Percentiles rank a stretch among this genome's conserved stretches.
These are phyloP conservation scores for Pilophorus perplexus DNA, from an alignment of 2,888 invertebrate genomes.

Conservation along the genomic window DNA sequence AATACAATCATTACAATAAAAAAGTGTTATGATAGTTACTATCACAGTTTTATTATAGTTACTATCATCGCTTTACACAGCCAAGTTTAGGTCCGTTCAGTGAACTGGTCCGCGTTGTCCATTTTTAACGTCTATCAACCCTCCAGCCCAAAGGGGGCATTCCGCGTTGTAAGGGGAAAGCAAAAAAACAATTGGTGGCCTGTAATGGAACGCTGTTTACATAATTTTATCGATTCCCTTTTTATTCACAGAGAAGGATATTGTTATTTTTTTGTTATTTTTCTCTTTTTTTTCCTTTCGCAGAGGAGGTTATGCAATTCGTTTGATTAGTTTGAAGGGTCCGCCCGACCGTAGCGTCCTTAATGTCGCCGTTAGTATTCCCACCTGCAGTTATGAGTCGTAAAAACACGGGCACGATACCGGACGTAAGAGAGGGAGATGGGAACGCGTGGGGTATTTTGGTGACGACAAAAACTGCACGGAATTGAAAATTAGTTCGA, in stretches of 20 bases:
- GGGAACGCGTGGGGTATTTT: no score
- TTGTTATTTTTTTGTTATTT: conserved; percentile 12
- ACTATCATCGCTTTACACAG: no score
- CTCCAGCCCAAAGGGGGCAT: neutral
- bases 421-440: no score
- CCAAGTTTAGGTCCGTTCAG: no score
- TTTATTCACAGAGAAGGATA: conserved; percentile 7
- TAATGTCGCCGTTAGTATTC: neutral
- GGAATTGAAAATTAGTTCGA: no score
- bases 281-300: neutral
- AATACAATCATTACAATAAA: no score
- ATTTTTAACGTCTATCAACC: no score
- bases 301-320: neutral
- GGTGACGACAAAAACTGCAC: no score
- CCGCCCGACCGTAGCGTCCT: neutral
- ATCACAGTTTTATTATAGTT: no score
- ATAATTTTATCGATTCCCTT: conserved; percentile 21
- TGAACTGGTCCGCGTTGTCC: neutral
- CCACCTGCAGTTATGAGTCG: no score
- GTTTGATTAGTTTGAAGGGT: neutral
- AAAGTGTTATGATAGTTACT: no score
- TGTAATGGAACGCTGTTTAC: conserved; percentile 29
- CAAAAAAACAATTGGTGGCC: conserved; percentile 19
- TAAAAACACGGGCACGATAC: no score
- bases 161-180: neutral